These are phyloP conservation scores for Holocentrus rufus DNA, from an alignment of 2,797 vertebrate species.

Conservation along the genomic window DNA sequence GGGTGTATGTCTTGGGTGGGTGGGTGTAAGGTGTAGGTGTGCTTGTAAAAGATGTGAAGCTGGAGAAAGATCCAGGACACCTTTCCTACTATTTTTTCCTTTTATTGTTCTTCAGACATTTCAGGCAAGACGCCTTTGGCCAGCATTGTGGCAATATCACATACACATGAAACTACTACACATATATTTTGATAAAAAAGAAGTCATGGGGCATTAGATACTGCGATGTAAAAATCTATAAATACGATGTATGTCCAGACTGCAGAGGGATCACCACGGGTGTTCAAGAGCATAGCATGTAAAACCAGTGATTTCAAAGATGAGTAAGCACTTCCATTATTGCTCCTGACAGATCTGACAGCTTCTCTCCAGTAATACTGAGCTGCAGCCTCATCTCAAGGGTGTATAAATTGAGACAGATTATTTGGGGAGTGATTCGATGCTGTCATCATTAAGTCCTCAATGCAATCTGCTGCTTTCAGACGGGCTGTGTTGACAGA, in stretches of 20 bases:
- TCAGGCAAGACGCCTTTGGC: background rate
- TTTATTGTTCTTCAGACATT: background rate
- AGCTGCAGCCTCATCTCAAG: conserved; percentile 65
- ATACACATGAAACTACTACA: background rate
- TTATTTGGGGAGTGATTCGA: conserved; percentile 67
- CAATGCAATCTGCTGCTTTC: conserved; percentile 62
- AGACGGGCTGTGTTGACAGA: conserved; percentile 29
- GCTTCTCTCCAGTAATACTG: conserved; percentile 60
- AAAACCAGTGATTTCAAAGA: conserved; percentile 49
- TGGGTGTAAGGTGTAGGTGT: no score
- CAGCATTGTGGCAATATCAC: conserved; percentile 4
- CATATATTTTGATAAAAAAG: background rate
- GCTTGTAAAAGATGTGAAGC: background rate
- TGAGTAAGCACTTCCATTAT: conserved; percentile 74
- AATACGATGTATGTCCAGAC: conserved; percentile 48
- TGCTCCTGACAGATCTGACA: conserved; percentile 71
- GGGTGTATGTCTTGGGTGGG: background rate
- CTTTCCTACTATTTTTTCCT: background rate
- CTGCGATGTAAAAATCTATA: conserved; percentile 43
- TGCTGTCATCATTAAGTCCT: conserved; percentile 70
- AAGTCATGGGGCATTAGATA: conserved; percentile 24
- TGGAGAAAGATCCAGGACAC: conserved; percentile 8
- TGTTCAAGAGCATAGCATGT: conserved; percentile 52
- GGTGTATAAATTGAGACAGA: conserved; percentile 72
- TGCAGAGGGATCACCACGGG: conserved; percentile 42